phyloP scores from a whole-genome alignment of 2,113 vertebrate genomes.

The Hypomesus transpacificus region DNA sequence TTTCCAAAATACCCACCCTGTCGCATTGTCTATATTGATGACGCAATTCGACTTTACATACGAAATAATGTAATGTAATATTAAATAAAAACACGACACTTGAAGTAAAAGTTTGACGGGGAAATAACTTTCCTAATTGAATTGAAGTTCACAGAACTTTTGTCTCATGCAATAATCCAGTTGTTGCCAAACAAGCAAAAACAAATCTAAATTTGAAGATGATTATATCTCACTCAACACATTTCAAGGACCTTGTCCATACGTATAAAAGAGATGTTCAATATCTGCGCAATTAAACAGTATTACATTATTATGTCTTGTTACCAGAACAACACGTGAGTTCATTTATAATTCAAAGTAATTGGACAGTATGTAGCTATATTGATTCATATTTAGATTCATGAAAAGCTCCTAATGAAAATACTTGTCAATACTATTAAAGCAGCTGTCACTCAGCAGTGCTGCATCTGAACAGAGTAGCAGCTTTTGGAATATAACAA shows the following conservation, averaged over 20 bases:
- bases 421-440: conserved; percentile 40
- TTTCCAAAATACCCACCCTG: too few species aligned
- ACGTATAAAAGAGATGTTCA: conserved; percentile 20
- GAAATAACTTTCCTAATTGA: conserved; percentile 8
- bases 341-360: conserved; percentile 80
- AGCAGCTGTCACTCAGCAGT: conserved; percentile 15
- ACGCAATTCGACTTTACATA: too few species aligned
- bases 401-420: conserved; percentile 44
- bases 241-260: too few species aligned
- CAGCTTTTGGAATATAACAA: conserved; percentile 11
- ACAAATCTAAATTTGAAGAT: neutral
- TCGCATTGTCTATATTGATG: too few species aligned
- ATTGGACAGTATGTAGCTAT: conserved; percentile 60
- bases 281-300: conserved; percentile 54
- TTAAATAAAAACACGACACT: neutral
- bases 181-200: neutral
- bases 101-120: neutral
- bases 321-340: conserved; percentile 72
- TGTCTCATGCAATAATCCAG: neutral
- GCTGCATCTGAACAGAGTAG: conserved; percentile 14
- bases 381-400: conserved; percentile 61
- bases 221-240: too few species aligned
- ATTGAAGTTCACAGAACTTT: neutral
- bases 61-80: too few species aligned
- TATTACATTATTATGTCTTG: conserved; percentile 57